Evolutionary conservation across 2,888 invertebrate species (phyloP).

Genomic region (Xestia ashworthii): DNA sequence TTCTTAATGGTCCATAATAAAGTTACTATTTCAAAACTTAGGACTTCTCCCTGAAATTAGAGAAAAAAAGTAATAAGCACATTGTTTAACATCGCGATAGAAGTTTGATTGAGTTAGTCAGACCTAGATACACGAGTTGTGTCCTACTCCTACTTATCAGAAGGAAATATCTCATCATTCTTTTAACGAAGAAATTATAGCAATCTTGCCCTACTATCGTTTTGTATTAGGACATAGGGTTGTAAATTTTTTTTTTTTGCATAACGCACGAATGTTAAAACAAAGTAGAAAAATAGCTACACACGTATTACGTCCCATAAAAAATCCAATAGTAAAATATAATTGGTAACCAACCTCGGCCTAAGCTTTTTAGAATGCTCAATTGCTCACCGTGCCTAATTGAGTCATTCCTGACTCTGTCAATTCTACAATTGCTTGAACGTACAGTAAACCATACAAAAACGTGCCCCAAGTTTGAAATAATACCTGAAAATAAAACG

Average conservation of each 20-base stretch:
- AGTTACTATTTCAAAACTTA: neutral
- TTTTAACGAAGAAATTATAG: neutral
- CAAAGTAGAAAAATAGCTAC: neutral
- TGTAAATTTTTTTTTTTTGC: too few relatives aligned
- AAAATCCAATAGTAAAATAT: neutral
- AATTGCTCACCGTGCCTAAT: neutral
- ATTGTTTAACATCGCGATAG: neutral
- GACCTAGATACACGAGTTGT: neutral
- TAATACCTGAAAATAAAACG: slow-evolving; percentile 8
- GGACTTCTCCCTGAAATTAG: neutral
- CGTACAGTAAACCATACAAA: slow-evolving; percentile 15
- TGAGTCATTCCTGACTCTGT: neutral
- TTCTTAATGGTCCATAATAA: slow-evolving; percentile 19
- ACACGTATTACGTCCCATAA: neutral
- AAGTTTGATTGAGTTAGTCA: neutral
- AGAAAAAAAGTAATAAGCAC: neutral
- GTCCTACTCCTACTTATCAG: neutral
- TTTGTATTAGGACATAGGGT: neutral
- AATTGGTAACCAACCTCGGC: neutral
- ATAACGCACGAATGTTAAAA: too few relatives aligned
- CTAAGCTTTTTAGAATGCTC: neutral
- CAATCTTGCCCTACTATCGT: neutral
- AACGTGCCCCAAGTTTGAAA: slow-evolving; percentile 30
- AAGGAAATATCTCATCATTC: neutral
- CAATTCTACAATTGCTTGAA: slow-evolving; percentile 20